These are phyloP conservation scores for Corythornis leucogaster DNA, from an alignment of 2,797 vertebrate genomes.

Conservation along the genomic window DNA sequence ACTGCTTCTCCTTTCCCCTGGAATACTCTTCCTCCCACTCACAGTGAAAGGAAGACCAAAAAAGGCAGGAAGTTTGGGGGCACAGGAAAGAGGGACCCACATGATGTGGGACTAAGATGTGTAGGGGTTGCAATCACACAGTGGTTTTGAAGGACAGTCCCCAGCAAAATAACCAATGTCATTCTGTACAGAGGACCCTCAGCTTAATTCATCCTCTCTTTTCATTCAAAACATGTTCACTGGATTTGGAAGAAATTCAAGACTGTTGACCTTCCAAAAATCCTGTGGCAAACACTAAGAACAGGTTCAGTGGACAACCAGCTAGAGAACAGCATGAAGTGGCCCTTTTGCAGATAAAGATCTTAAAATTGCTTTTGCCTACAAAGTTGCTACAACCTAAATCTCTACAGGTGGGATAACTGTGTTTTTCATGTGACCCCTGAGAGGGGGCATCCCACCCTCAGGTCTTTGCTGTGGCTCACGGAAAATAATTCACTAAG, in stretches of 20 bases:
- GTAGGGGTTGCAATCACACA: background rate
- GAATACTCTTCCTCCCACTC: background rate
- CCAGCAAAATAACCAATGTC: background rate
- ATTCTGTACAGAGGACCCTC: background rate
- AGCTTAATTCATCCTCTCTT: background rate
- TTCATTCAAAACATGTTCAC: background rate
- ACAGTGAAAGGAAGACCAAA: background rate
- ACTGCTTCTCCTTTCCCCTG: background rate
- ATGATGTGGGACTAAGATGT: background rate
- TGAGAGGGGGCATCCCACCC: background rate
- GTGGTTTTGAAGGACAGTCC: background rate
- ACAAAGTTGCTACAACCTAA: background rate
- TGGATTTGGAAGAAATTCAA: constrained; percentile 12
- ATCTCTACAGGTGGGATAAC: rapidly evolving
- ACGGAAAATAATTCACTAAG: rapidly evolving
- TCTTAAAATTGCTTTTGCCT: background rate
- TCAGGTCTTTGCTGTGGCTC: background rate
- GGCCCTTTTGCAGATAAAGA: background rate
- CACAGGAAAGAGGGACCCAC: background rate
- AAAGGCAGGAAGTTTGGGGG: background rate
- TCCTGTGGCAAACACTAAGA: background rate
- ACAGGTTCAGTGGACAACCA: background rate
- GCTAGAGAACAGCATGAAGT: background rate
- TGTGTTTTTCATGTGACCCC: background rate
- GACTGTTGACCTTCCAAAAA: background rate